A percentile compares a stretch with the other conserved stretches of the same genome.
phyloP scores from a whole-genome alignment of 2,797 vertebrate species.

The Gallinago stenura region DNA sequence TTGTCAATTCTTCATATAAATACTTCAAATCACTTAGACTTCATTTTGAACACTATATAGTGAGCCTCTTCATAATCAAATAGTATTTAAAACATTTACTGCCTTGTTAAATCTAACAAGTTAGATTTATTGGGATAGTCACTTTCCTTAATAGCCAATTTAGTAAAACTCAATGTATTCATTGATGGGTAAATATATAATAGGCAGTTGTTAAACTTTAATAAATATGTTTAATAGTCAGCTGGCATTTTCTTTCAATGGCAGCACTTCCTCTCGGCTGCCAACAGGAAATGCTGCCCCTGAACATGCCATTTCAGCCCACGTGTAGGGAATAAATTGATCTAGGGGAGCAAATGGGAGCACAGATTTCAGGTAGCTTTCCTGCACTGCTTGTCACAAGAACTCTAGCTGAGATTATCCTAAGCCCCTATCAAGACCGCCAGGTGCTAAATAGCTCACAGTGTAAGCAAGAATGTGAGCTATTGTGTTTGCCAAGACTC shows the following conservation, averaged over 20 bases:
- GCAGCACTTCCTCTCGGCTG: conserved; percentile 38
- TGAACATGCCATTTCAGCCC: conserved; percentile 47
- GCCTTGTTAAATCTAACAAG: conserved; percentile 71
- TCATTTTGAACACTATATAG: conserved; percentile 6
- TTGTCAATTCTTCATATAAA: conserved; percentile 29
- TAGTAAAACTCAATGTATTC: conserved; percentile 54
- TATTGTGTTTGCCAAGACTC: not conserved
- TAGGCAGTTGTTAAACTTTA: conserved; percentile 35
- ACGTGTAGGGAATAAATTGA: not conserved
- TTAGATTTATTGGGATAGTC: conserved; percentile 60
- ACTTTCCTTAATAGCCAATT: conserved; percentile 63
- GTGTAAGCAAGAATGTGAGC: not conserved
- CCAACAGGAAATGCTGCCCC: conserved; percentile 56
- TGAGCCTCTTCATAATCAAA: conserved; percentile 52
- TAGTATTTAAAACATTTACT: conserved; percentile 59
- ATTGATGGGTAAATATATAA: conserved; percentile 45
- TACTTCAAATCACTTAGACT: not conserved
- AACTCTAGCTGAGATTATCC: not conserved
- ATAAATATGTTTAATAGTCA: conserved; percentile 44
- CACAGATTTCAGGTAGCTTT: not conserved
- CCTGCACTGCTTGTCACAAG: not conserved
- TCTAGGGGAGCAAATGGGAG: not conserved
- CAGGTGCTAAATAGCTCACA: not conserved
- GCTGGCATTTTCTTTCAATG: conserved; percentile 28
- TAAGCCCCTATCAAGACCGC: not conserved